Base-by-base conservation (phyloP, 37 sponge, comb jelly and placozoan species). In the Crambe crambe region DNA sequence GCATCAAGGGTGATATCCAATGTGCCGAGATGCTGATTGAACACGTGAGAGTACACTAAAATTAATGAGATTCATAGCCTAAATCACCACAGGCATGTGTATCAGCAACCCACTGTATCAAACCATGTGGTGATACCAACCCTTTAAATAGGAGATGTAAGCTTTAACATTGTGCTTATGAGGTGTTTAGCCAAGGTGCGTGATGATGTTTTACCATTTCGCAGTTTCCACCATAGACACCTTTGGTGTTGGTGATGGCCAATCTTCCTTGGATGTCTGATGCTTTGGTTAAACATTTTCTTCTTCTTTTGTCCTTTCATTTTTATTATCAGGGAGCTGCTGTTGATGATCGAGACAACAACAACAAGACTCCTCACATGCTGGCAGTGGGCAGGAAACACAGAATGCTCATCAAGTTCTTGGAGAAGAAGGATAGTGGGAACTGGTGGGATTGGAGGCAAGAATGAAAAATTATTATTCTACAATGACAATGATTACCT, bases 201-300 rank as follows among this genome's bases (percentile, higher is more conserved):
- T 42, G 90, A 89, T 84, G 90, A 89, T 79, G 74, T 58, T 35
- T 56, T 64, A 35, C 84, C 75, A 73, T 43, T 89, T 89, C 90
- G 90, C 90, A 89, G 90, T 89, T 84, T 89, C 85, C 90, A 89
- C 90, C 72, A 80, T 66, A 89, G 76, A 42, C 78, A 73, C 71
- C 36, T 31, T 15, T 31, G 10, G 83, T 83, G 83, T 79, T 66
- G 75, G 80, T 89, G 90, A 89, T 89, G 81, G 90, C 43, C 32
- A 66, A 75, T 63, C 89, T 89, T 89, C 90, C 90, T 89, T 89
- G 85, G 90, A 89, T 85, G 90, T 89, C 90, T 89, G 90, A 89
- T 89, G 80, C 75, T 56, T 78, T 65, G 3, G 59, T 58, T 3
- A 58, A 58, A 58, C 25, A 3, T 57, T 70, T 37, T 58, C 1